These are phyloP conservation scores for Drosophila paulistorum DNA, from an alignment of 1,140 invertebrate species.

Conservation along the genomic window DNA sequence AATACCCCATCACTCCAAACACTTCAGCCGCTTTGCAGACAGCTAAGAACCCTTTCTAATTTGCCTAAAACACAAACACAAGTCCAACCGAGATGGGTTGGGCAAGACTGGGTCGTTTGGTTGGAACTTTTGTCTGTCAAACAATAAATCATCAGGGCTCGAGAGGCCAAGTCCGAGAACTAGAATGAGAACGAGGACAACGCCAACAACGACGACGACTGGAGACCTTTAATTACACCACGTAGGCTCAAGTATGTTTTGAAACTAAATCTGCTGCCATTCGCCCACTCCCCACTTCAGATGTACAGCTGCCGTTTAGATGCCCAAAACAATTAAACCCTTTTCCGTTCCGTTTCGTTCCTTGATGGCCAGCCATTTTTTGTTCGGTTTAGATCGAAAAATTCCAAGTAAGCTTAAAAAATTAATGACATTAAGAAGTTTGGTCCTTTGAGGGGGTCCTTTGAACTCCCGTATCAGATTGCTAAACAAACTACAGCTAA, in stretches of 20 bases:
- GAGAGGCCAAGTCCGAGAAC: conserved; percentile 12
- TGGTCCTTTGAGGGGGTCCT: conserved; percentile 38
- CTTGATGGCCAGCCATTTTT: conserved; percentile 71
- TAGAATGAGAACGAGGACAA: neutral
- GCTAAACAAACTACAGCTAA: conserved; percentile 60
- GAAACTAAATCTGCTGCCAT: conserved; percentile 71
- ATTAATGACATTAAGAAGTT: conserved; percentile 81
- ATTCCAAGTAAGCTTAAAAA: conserved; percentile 80
- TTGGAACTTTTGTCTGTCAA: conserved; percentile 66
- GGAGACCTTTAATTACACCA: conserved; percentile 67
- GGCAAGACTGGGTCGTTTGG: too few species aligned
- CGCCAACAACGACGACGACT: conserved; percentile 6
- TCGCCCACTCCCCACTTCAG: conserved; percentile 17
- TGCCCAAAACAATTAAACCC: conserved; percentile 79
- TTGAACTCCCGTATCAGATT: conserved; percentile 58
- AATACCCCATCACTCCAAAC: conserved; percentile 29
- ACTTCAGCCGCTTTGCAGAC: conserved; percentile 30
- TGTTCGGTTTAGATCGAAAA: conserved; percentile 27
- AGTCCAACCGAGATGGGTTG: conserved; percentile 20
- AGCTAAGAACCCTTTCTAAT: conserved; percentile 75
- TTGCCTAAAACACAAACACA: conserved; percentile 61
- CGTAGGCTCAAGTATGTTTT: conserved; percentile 75
- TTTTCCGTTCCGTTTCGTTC: conserved; percentile 46
- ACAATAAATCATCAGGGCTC: conserved; percentile 72
- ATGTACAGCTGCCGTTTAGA: conserved; percentile 37